phyloP scores from a whole-genome alignment of 2,888 invertebrate species.

The Synergus gifuensis region DNA sequence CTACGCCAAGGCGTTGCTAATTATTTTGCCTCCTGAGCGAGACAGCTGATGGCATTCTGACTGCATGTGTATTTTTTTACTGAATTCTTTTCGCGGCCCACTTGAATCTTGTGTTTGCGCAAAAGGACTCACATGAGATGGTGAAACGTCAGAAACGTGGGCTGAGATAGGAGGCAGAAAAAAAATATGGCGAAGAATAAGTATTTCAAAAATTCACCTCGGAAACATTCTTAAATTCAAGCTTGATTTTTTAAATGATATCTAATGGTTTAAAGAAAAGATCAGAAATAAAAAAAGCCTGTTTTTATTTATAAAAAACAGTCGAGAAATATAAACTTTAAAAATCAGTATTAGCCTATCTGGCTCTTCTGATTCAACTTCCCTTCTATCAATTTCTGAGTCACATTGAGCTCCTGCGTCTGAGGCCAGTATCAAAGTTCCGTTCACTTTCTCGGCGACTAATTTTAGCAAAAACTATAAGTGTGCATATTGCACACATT shows the following conservation, averaged over 20 bases:
- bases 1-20: constrained; percentile 23
- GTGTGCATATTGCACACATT: neutral
- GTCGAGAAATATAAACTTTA: no score
- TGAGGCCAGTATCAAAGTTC: neutral
- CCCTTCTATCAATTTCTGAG: constrained; percentile 12
- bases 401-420: constrained; percentile 2
- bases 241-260: no score
- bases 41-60: constrained; percentile 29
- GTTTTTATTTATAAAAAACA: no score
- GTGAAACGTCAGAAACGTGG: constrained; percentile 34
- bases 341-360: neutral
- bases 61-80: neutral
- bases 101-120: constrained; percentile 9
- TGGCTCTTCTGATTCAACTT: constrained; percentile 2
- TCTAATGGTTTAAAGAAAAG: no score
- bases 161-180: constrained; percentile 11
- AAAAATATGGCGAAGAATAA: neutral
- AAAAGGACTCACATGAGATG: constrained; percentile 19
- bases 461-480: constrained; percentile 12
- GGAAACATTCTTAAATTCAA: neutral
- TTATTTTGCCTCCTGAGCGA: constrained; percentile 11
- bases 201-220: neutral
- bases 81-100: constrained; percentile 16
- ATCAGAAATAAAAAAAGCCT: no score
- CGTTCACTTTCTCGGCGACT: neutral